phyloP scores from a whole-genome alignment of 23 tunicate genomes.

The Ascidia mentula region DNA sequence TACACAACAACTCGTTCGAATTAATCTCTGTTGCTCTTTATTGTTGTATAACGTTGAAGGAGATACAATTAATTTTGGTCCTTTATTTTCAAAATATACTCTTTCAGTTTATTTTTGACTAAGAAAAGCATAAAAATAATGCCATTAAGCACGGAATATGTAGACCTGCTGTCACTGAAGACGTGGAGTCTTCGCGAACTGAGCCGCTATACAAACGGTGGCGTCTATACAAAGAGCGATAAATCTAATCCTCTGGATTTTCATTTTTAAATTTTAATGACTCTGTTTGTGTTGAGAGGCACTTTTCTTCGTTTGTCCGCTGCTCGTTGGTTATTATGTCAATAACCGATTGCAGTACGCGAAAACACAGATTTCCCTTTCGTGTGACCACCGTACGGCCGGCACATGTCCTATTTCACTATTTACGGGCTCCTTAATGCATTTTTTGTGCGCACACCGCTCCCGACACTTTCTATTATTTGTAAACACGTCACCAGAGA shows the following conservation, averaged over 20 bases:
- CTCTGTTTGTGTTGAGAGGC: background rate
- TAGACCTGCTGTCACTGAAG: no score
- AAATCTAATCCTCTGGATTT: background rate
- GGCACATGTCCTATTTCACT: background rate
- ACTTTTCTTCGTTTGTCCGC: slow-evolving; percentile 25
- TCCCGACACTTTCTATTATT: slow-evolving; percentile 3
- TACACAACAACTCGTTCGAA: no score
- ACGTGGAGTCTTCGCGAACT: no score
- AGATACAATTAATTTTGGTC: no score
- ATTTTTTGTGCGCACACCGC: background rate
- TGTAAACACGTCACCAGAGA: slow-evolving; percentile 3
- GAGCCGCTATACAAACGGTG: no score
- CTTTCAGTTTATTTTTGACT: no score
- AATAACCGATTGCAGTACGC: background rate
- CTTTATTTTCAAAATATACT: no score
- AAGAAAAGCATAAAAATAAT: no score
- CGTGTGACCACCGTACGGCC: slow-evolving; percentile 11
- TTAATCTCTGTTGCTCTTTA: no score
- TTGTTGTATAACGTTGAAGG: no score
- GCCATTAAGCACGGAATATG: no score
- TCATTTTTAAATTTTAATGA: slow-evolving; percentile 3
- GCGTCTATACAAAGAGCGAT: no score
- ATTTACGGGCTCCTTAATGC: background rate
- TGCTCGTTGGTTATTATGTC: slow-evolving; percentile 21
- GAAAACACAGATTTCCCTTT: slow-evolving; percentile 33